Evolutionary conservation across 2,888 invertebrate genomes (phyloP), one percentile per base, ranked within the genome.

Genomic region (Stenolophus ochropezus): DNA sequence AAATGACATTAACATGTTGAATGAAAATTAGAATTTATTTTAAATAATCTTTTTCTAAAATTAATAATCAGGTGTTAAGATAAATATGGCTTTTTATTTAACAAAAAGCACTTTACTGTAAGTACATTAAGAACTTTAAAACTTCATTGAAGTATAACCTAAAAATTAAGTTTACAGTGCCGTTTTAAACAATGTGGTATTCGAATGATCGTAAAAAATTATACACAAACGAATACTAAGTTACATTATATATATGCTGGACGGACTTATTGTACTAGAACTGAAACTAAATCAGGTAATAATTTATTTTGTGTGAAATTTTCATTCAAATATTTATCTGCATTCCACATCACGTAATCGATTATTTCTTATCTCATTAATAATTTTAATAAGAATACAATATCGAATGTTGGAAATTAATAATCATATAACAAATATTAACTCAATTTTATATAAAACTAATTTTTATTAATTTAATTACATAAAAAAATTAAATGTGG

Each of bases 151-250:
- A 33, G 18, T 53, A 79, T 80, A 80, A 80, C 80, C 80, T 80
- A 18, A 71, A 73, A 58, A 42, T 58, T 23, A 73, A 79, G 80
- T 58, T 80, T 80, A 27, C 80, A 80, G 73, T 73, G 80, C 16
- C 56, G 33, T 47, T 25, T 42, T 56, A 61, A 25, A 47, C 33
- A 42, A 23, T 42, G 42, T 20, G 21, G 47, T 47, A 11, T 58
- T 14, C 58, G 11, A 23, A n/a, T 25, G 47, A 56, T 42, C 33
- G 33, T 73, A 16, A 42, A 56, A 14, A 53, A 73, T 16, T 33
- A 18, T 73, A 80, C 56, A 79, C 69, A 71, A 53, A 47, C 16
- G 73, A 71, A 47, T n/a, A n/a, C 71, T 27, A 20, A n/a, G 23
- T 21, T 65, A 16, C 47, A 14, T 21, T 27, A 49, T 23, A 47